Base-by-base conservation (phyloP, 2,797 vertebrate species). In the Pangasius macronema region DNA sequence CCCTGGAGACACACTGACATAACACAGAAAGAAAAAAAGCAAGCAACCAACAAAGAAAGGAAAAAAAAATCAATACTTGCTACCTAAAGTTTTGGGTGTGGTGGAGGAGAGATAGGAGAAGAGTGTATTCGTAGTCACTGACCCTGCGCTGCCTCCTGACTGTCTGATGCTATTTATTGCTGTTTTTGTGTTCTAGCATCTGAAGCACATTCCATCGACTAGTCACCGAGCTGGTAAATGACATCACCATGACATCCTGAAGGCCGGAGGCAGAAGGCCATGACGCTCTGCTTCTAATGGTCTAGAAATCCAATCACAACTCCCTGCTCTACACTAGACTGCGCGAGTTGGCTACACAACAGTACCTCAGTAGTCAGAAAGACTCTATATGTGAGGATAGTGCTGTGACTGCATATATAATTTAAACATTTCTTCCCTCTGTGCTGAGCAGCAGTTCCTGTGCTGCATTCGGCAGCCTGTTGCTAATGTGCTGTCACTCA, bases 401-500 rank as follows among this genome's bases (percentile, higher is more conserved):
- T 59, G 14, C 55, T 80, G 82, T 49, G 76, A 30, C 63, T 33
- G 68, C 68, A 86, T 88, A 67, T 81, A 83, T 89, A 89, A 88
- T 89, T 90, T 55, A 86, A 83, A 85, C 82, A 77, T 75, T 85
- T 73, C 88, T 79, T 85, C 61, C 63, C 27, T 59, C 3, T 39
- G 81, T 33, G 59, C 84, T 83, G 87, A 86, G 75, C 51, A 84
- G 55, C 72, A 67, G 80, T 75, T 67, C 36, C 86, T 84, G 65
- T 82, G 68, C 75, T 75, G 61, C 42, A 18, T 76, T 57, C 72
- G 39, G 51, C 46, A 80, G 82, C 84, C 84, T 89, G 86, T 87
- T 86, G 85, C 86, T 89, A 90, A 92, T 80, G 87, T 14, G 65
- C 83, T 85, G 88, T 90, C 91, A 88, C 86, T 88, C 84, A 87